phyloP scores from a whole-genome alignment of 2,888 invertebrate genomes.

The Ormyrus labotus region DNA sequence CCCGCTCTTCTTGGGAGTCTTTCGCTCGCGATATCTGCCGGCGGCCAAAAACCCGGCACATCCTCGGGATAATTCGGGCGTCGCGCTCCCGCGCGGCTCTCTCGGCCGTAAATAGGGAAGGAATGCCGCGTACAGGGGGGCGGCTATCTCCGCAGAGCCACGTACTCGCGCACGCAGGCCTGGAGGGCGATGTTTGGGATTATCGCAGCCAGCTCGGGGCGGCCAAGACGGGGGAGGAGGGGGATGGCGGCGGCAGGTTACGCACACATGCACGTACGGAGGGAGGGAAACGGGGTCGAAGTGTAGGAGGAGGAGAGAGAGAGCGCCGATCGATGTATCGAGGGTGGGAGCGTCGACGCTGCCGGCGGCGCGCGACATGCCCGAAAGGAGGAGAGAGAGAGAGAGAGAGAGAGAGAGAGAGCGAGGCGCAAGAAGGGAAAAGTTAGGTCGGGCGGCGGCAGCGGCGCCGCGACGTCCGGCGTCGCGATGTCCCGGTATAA shows the following conservation, averaged over 20 bases:
- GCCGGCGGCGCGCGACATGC: slow-evolving; percentile 14
- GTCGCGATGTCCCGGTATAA: slow-evolving; percentile 52
- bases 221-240: slow-evolving; percentile 10
- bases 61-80: not conserved
- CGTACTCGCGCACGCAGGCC: too few relatives aligned
- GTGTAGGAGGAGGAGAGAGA: slow-evolving; percentile 1
- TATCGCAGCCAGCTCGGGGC: slow-evolving; percentile 29
- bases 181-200: slow-evolving; percentile 38
- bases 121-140: not conserved
- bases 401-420: not conserved
- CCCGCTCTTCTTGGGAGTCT: not conserved
- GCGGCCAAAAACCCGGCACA: too few relatives aligned
- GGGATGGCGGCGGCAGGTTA: not conserved
- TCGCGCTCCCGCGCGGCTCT: not conserved
- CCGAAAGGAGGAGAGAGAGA: slow-evolving; percentile 27
- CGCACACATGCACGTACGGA: not conserved
- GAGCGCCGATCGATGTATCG: slow-evolving; percentile 43
- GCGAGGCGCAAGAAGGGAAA: slow-evolving; percentile 16
- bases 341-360: not conserved
- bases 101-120: not conserved
- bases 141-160: not conserved
- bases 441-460: slow-evolving; percentile 47
- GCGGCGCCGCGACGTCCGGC: slow-evolving; percentile 61
- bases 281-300: not conserved
- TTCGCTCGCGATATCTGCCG: not conserved